A percentile compares a stretch with the other conserved stretches of the same genome.
Conservation (phyloP, 1,140 invertebrate species). For the Panagrolaimus sp. region DNA sequence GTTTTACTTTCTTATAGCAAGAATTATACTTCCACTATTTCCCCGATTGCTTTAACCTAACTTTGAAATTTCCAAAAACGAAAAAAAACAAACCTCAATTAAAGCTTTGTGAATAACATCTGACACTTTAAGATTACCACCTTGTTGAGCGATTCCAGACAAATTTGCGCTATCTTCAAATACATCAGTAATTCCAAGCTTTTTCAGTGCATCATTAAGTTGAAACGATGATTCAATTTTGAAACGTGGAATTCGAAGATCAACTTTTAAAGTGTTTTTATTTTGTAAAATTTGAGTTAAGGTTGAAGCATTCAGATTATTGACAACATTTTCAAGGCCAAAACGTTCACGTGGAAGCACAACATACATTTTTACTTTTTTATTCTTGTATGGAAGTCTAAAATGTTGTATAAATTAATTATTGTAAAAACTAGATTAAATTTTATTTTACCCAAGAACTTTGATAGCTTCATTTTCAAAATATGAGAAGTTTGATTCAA, state of each 20-base stretch:
- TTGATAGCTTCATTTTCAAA: conserved; percentile 20
- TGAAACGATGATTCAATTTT: conserved; percentile 40
- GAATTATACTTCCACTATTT: too few species aligned
- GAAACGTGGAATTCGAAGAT: conserved; percentile 50
- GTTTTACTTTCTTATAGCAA: too few species aligned
- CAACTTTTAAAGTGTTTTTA: background rate
- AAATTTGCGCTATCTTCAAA: conserved; percentile 37
- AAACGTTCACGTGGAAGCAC: conserved; percentile 24
- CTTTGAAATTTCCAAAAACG: too few species aligned
- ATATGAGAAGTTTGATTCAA: conserved; percentile 15
- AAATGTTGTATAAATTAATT: too few species aligned
- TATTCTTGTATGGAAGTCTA: conserved; percentile 19
- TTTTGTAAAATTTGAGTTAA: background rate
- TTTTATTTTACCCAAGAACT: too few species aligned
- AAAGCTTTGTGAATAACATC: conserved; percentile 56
- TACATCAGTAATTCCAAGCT: conserved; percentile 46
- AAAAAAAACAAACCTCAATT: conserved; percentile 37
- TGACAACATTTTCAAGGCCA: conserved; percentile 17
- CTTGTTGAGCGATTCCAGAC: conserved; percentile 23
- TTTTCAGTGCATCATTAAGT: conserved; percentile 36
- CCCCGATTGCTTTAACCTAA: too few species aligned
- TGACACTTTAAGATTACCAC: conserved; percentile 32
- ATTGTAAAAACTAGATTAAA: too few species aligned
- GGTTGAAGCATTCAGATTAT: conserved; percentile 18
- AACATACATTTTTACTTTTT: background rate